phyloP scores from a whole-genome alignment of 2,888 invertebrate species.

The Drosophila dives region DNA sequence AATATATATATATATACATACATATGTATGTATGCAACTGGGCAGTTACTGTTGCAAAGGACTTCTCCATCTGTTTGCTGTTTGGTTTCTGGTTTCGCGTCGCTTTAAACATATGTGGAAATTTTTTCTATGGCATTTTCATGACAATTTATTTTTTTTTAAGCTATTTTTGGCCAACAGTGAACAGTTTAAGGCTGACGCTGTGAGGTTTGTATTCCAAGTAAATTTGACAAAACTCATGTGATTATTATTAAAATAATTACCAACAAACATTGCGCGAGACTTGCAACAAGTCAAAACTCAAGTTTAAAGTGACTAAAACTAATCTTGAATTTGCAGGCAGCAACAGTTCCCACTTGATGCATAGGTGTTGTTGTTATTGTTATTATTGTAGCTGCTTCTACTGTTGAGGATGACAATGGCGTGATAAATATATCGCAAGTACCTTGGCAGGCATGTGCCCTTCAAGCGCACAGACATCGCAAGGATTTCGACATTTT shows the following conservation, averaged over 20 bases:
- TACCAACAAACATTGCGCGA: not conserved
- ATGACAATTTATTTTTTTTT: slow-evolving; percentile 24
- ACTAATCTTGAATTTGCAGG: slow-evolving; percentile 12
- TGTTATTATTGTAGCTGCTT: slow-evolving; percentile 20
- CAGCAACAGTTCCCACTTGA: slow-evolving; percentile 50
- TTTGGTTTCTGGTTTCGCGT: slow-evolving; percentile 10
- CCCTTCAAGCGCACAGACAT: slow-evolving; percentile 39
- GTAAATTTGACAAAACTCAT: not conserved
- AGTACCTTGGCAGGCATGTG: slow-evolving; percentile 56
- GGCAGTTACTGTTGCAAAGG: slow-evolving; percentile 9
- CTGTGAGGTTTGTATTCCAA: not conserved
- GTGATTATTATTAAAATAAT: not conserved
- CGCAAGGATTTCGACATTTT: slow-evolving; percentile 64
- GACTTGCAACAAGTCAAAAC: too few relatives aligned
- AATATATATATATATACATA: too few relatives aligned
- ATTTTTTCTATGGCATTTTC: slow-evolving; percentile 14
- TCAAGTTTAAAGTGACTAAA: not conserved
- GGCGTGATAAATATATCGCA: slow-evolving; percentile 65
- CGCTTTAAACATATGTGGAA: slow-evolving; percentile 12
- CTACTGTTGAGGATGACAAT: slow-evolving; percentile 38
- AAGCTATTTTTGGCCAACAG: slow-evolving; percentile 9
- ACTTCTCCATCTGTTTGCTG: slow-evolving; percentile 32
- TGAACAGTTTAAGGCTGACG: not conserved
- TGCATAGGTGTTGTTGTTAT: slow-evolving; percentile 12
- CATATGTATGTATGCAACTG: slow-evolving; percentile 10